phyloP scores from a whole-genome alignment of 2,113 vertebrate genomes.

The Cyanoramphus novaezelandiae region DNA sequence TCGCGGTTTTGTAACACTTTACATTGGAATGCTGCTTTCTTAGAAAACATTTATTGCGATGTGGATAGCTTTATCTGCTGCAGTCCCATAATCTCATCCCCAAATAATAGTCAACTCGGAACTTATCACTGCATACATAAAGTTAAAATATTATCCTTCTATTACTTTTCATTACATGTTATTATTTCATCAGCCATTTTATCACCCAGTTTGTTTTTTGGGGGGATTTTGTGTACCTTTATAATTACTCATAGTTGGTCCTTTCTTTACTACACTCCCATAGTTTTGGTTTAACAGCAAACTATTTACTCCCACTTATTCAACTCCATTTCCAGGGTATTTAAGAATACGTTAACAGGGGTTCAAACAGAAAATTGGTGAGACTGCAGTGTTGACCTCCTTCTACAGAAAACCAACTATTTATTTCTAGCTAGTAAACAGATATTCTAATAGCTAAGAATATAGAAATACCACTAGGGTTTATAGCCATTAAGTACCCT shows the following conservation, averaged over 20 bases:
- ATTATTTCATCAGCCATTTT: neutral
- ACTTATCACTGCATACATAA: neutral
- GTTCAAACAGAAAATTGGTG: neutral
- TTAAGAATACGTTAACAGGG: neutral
- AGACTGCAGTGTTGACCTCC: neutral
- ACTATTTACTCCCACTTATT: neutral
- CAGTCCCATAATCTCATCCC: neutral
- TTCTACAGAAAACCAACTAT: neutral
- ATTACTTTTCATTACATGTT: neutral
- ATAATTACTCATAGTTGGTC: neutral
- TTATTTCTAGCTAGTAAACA: neutral
- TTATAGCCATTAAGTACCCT: neutral
- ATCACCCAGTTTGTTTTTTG: neutral
- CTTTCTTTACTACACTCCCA: neutral
- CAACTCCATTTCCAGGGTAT: neutral
- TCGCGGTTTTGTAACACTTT: neutral
- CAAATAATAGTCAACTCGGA: neutral
- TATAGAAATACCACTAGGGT: neutral
- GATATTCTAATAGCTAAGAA: neutral
- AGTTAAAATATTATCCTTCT: neutral
- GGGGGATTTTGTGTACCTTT: neutral
- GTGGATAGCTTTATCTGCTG: neutral
- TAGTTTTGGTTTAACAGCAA: neutral
- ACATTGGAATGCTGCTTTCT: neutral
- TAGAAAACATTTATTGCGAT: neutral